phyloP scores from a whole-genome alignment of 2,888 invertebrate species.

The Nomada goodeniana region DNA sequence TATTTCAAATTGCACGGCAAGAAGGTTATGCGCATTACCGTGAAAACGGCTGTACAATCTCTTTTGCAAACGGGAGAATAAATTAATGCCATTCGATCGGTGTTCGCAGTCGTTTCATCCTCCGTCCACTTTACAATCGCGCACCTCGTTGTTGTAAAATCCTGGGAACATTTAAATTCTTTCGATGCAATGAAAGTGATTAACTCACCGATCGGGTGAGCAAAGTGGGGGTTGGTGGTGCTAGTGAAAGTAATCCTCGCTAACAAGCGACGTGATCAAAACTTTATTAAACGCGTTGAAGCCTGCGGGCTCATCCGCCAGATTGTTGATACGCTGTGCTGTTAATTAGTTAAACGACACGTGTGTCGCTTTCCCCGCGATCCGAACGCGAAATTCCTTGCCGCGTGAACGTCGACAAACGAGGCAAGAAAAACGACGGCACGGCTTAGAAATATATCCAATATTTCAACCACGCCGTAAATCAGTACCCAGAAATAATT shows the following conservation, averaged over 20 bases:
- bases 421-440: background rate
- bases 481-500: background rate
- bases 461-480: background rate
- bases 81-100: background rate
- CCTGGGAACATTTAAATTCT: conserved; percentile 2
- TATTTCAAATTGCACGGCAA: background rate
- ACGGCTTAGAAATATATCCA: background rate
- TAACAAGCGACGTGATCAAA: conserved; percentile 56
- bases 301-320: background rate
- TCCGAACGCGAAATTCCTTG: background rate
- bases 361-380: background rate
- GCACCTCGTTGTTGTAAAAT: background rate
- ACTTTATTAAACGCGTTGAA: conserved; percentile 35
- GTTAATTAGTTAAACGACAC: conserved; percentile 7
- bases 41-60: background rate
- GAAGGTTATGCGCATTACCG: background rate
- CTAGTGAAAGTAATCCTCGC: conserved; percentile 20
- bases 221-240: background rate
- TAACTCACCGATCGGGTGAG: background rate
- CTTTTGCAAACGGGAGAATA: no score
- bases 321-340: background rate
- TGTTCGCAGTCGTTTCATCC: background rate
- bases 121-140: background rate
- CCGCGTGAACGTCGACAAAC: background rate
- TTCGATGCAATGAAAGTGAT: background rate